These are phyloP conservation scores for Scylla paramamosain DNA, from an alignment of 1,140 invertebrate genomes.

Conservation along the genomic window DNA sequence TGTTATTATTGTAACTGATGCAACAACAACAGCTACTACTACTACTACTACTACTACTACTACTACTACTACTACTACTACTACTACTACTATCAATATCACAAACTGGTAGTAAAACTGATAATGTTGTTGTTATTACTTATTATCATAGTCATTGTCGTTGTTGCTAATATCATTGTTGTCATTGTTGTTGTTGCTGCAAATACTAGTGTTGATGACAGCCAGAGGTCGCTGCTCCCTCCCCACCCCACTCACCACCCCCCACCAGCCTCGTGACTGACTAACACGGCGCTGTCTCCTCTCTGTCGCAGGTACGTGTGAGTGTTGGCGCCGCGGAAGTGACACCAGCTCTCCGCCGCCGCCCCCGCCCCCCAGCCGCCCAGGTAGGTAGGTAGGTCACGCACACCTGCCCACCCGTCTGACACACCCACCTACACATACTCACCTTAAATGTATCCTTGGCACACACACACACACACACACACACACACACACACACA, in stretches of 20 bases:
- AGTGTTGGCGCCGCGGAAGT: not conserved
- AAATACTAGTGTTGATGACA: not conserved
- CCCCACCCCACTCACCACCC: no score
- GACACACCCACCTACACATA: not conserved
- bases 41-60: not conserved
- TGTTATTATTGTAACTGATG: conserved; percentile 12
- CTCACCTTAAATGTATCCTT: not conserved
- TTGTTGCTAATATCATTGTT: not conserved
- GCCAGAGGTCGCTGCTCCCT: not conserved
- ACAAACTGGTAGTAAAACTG: not conserved
- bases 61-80: conserved; percentile 18
- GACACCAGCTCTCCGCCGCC: not conserved
- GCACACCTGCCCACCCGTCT: not conserved
- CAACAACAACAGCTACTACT: not conserved
- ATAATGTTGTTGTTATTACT: not conserved
- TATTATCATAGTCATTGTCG: not conserved
- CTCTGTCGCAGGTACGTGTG: not conserved
- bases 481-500: no score
- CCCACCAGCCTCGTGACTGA: not conserved
- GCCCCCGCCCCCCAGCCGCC: not conserved
- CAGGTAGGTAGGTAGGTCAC: not conserved
- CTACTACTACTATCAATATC: not conserved
- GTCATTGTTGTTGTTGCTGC: not conserved
- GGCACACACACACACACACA: not conserved
- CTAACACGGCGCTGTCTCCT: not conserved